A percentile compares a stretch with the other conserved stretches of the same genome.
phyloP scores from a whole-genome alignment of 30 jellyfish, hydroid and myxozoan genomes.

The Aurelia aurita complex sp. Pacific region DNA sequence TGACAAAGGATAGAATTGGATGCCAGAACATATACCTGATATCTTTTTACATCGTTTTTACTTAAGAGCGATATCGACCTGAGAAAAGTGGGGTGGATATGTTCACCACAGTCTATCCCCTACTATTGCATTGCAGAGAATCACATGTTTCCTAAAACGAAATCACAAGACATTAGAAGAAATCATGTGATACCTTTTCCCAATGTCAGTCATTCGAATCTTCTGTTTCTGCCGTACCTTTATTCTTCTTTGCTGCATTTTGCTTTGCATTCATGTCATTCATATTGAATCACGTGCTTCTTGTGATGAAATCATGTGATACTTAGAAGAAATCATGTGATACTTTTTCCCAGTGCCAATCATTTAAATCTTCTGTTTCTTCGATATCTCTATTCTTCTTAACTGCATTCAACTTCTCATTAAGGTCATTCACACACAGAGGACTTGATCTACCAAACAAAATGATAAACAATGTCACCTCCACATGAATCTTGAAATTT shows the following conservation, averaged over 20 bases:
- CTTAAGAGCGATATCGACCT: too few relatives aligned
- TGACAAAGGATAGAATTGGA: too few relatives aligned
- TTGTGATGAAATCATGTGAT: too few relatives aligned
- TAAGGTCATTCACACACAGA: conserved; percentile 9
- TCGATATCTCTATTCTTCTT: conserved; percentile 19
- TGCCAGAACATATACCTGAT: too few relatives aligned
- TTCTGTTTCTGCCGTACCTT: not conserved
- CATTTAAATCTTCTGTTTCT: conserved; percentile 24
- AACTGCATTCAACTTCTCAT: conserved; percentile 28
- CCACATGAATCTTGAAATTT: too few relatives aligned
- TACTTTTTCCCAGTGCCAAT: conserved; percentile 68
- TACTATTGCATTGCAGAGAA: not conserved
- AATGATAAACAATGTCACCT: not conserved
- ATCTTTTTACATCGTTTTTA: too few relatives aligned
- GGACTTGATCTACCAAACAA: conserved; percentile 4
- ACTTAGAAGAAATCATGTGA: conserved; percentile 60
- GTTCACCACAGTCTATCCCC: too few relatives aligned
- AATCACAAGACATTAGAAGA: not conserved
- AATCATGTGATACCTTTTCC: not conserved
- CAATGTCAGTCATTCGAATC: not conserved
- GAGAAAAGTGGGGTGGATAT: too few relatives aligned
- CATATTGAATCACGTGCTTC: not conserved
- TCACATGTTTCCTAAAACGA: too few relatives aligned
- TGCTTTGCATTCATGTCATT: conserved; percentile 2
- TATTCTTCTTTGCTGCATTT: not conserved